Conservation (phyloP, 2,888 invertebrate genomes). For the Tenthredo amoena region DNA sequence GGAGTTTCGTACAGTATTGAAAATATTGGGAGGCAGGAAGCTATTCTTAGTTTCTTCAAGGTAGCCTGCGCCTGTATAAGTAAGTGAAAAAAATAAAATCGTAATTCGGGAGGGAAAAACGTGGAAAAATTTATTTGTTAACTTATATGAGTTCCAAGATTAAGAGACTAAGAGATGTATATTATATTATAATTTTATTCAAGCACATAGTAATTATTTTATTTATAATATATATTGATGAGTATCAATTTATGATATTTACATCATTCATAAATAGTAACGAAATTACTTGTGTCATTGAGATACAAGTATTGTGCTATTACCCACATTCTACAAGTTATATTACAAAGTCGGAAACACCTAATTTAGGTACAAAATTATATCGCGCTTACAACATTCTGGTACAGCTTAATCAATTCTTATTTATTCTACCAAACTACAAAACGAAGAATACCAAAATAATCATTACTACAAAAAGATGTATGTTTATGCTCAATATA, state of each 20-base stretch:
- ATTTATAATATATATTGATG: too few relatives aligned
- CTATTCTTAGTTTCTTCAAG: slow-evolving; percentile 23
- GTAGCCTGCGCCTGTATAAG: background rate
- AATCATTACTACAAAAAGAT: background rate
- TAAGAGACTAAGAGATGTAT: background rate
- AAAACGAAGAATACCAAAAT: background rate
- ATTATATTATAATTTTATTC: background rate
- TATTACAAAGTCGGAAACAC: background rate
- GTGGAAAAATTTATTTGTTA: background rate
- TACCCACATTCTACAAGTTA: background rate
- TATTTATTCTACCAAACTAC: background rate
- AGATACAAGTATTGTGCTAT: background rate
- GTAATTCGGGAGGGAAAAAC: background rate
- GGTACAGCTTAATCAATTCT: background rate
- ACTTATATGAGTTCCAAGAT: background rate
- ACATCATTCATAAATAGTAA: too few relatives aligned
- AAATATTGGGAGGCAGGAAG: background rate
- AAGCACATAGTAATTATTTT: background rate
- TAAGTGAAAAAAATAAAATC: background rate
- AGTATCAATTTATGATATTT: too few relatives aligned
- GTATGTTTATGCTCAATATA: background rate
- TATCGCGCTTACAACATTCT: background rate
- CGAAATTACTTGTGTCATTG: too few relatives aligned
- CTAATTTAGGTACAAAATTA: background rate
- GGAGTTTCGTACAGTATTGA: slow-evolving; percentile 11